A percentile compares a stretch with the other conserved stretches of the same genome.
phyloP scores from a whole-genome alignment of 2,888 invertebrate genomes.

The Cataglyphis albicans region DNA sequence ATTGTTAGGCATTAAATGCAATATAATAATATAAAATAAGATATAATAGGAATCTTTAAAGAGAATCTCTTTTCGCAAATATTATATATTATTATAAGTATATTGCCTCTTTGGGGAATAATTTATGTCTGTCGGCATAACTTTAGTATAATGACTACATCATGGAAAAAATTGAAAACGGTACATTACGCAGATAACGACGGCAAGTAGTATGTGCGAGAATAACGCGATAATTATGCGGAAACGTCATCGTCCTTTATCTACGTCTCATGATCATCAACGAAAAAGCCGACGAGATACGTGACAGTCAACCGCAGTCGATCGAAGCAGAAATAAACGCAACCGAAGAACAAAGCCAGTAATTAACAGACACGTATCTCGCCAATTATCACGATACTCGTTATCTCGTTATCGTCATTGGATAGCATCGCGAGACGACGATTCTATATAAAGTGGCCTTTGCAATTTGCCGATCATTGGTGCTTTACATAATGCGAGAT shows the following conservation, averaged over 20 bases:
- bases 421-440: constrained; percentile 30
- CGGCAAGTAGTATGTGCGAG: background rate
- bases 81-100: background rate
- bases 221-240: constrained; percentile 47
- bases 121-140: constrained; percentile 28
- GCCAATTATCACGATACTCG: constrained; percentile 64
- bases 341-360: constrained; percentile 44
- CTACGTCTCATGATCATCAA: constrained; percentile 41
- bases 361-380: constrained; percentile 51
- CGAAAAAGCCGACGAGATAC: constrained; percentile 1
- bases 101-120: constrained; percentile 2
- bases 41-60: background rate
- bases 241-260: constrained; percentile 48
- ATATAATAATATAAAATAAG: background rate
- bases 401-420: constrained; percentile 71
- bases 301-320: background rate
- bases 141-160: background rate
- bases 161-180: constrained; percentile 12
- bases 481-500: constrained; percentile 40
- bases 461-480: constrained; percentile 58
- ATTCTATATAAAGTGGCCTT: constrained; percentile 33
- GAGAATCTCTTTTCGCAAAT: background rate
- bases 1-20: background rate
- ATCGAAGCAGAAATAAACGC: constrained; percentile 30
- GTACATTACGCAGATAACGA: constrained; percentile 32